Evolutionary conservation across 2,888 invertebrate species (phyloP).

Genomic region (Plutella xylostella): DNA sequence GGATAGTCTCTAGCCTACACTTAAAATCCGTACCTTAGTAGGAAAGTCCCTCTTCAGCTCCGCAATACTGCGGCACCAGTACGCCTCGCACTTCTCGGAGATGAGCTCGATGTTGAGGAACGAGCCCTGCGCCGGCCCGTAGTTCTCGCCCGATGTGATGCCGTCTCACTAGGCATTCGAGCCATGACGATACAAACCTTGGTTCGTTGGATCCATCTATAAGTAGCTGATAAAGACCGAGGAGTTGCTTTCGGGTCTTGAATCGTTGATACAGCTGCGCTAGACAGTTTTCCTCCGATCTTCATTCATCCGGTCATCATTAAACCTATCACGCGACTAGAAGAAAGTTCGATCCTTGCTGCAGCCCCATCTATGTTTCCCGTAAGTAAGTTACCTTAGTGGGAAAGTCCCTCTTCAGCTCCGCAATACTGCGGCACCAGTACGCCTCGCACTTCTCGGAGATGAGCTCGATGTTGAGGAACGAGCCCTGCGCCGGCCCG

Average conservation of each 20-base stretch:
- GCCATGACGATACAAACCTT: too few species aligned
- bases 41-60: slow-evolving; percentile 96
- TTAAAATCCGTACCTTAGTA: slow-evolving; percentile 80
- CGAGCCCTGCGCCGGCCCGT: slow-evolving; percentile 95
- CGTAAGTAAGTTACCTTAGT: slow-evolving; percentile 71
- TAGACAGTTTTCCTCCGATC: too few species aligned
- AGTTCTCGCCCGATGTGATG: slow-evolving; percentile 90
- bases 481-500: slow-evolving; percentile 97
- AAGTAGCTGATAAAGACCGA: too few species aligned
- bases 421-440: slow-evolving; percentile 90
- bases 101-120: slow-evolving; percentile 98
- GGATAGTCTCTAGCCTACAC: too few species aligned
- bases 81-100: slow-evolving; percentile 94
- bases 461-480: slow-evolving; percentile 97
- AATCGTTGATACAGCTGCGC: too few species aligned
- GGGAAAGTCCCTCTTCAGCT: slow-evolving; percentile 93
- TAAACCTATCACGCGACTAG: too few species aligned
- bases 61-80: slow-evolving; percentile 90
- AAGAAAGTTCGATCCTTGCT: too few species aligned
- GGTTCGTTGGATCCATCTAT: too few species aligned
- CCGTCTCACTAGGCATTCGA: too few species aligned
- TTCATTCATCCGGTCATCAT: too few species aligned
- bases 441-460: slow-evolving; percentile 96
- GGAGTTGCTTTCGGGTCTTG: too few species aligned
- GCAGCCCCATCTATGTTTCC: too few species aligned